These are phyloP conservation scores for Tenebrio molitor DNA, from an alignment of 1,140 invertebrate species.

Conservation along the genomic window DNA sequence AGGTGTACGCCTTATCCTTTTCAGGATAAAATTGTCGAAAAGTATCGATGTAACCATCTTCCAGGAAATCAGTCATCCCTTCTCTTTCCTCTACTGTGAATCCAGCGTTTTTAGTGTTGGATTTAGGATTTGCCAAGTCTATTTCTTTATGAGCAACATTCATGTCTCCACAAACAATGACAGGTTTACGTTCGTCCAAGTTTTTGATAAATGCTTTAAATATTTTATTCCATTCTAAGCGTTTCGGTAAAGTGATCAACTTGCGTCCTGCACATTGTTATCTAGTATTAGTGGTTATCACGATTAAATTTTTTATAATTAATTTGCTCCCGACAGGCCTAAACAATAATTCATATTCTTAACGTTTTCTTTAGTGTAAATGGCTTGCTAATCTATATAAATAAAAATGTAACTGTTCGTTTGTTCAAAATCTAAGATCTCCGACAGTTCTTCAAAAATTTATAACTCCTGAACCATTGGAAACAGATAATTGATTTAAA, in stretches of 20 bases:
- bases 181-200: conserved; percentile 92
- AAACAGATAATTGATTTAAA: no score
- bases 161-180: conserved; percentile 96
- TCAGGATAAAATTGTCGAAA: conserved; percentile 93
- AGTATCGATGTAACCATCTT: conserved; percentile 87
- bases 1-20: conserved; percentile 87
- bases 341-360: no score
- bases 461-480: no score
- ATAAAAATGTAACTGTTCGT: no score
- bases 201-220: conserved; percentile 84
- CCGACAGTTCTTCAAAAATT: no score
- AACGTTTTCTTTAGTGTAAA: no score
- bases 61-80: conserved; percentile 88
- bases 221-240: conserved; percentile 90
- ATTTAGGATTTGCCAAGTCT: conserved; percentile 95
- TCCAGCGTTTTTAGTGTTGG: conserved; percentile 93
- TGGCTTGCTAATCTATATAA: no score
- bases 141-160: conserved; percentile 98
- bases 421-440: no score
- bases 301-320: no score
- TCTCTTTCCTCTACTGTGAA: conserved; percentile 96
- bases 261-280: conserved; percentile 76
- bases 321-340: no score
- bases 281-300: no score
- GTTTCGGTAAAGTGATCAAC: conserved; percentile 88